Evolutionary conservation across 2,888 invertebrate species (phyloP), one percentile per base, ranked within the genome.

Genomic region (Bursaphelenchus okinawaensis): DNA sequence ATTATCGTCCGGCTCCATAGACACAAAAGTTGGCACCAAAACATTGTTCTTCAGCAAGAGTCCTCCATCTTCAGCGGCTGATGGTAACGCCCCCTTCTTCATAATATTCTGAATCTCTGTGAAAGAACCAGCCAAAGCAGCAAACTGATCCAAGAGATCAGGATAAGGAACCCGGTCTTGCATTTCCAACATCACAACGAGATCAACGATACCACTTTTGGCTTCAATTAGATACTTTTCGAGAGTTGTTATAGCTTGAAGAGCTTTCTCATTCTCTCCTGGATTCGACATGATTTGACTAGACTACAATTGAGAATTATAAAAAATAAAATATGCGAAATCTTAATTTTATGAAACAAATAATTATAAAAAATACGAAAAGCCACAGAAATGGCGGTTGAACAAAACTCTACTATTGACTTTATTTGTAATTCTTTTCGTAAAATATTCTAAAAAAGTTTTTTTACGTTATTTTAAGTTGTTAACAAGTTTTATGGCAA

Each of bases 61-160:
- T 16, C 75, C 75, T 58, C 75, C 64, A 66, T 77, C 74, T 51
- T 78, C 77, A 19, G 57, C 59, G 16, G 51, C 56, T n/a, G 65
- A 28, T 7, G 65, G 52, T 12, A 60, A 12, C n/a, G 66, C 70
- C 22, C 70, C 69, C 62, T 73, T 77, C 52, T 67, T 64, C 26
- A 79, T 60, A 7, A 71, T 63, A 16, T 67, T 55, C 61, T 79
- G 75, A 3, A 79, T 29, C n/a, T 69, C 67, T 0, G 76, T 68
- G 69, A 79, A 72, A 7, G 65, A 69, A 0, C 73, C 64, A 6
- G 77, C 71, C 4, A 79, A 55, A 3, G 76, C 64, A 7, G 76
- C 73, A 60, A 74, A 76, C 65, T 79, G 75, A 57, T 75, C 72
- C 6, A 79, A 69, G 70, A 79, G 73, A 8, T 75, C 77, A 6